These are phyloP conservation scores for Meda fulgida DNA, from an alignment of 2,797 vertebrate genomes.

Conservation along the genomic window DNA sequence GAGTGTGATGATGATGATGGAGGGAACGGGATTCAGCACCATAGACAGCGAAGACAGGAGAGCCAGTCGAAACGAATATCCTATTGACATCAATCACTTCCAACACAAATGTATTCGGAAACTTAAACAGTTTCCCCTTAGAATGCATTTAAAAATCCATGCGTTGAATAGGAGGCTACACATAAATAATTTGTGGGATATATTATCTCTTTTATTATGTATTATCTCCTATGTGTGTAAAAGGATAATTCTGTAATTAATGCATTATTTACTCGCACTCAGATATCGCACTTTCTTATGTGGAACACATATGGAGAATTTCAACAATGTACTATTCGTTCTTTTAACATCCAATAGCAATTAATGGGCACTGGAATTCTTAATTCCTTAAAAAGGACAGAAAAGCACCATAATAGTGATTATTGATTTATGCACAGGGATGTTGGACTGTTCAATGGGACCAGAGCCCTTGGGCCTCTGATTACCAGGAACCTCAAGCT, in stretches of 20 bases:
- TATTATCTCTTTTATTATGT: no score
- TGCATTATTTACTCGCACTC: neutral
- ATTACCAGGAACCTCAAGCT: neutral
- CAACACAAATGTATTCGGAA: neutral
- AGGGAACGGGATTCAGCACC: conserved; percentile 77
- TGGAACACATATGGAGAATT: neutral
- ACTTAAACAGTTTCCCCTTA: neutral
- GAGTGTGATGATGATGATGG: conserved; percentile 29
- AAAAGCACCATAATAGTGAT: neutral
- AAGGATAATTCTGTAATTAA: neutral
- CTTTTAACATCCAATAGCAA: neutral
- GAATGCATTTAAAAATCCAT: neutral
- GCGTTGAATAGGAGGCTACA: neutral
- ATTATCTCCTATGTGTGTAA: neutral
- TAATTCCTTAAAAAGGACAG: neutral
- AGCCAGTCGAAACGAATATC: neutral
- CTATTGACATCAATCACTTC: neutral
- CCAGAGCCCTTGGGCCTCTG: neutral
- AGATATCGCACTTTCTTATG: neutral
- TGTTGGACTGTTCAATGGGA: neutral
- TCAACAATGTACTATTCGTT: neutral
- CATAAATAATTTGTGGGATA: no score
- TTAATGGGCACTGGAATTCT: neutral
- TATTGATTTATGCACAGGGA: neutral
- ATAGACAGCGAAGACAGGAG: conserved; percentile 75